A percentile compares a stretch with the other conserved stretches of the same genome.
These are phyloP conservation scores for Dryadula phaetusa DNA, from an alignment of 2,888 invertebrate genomes.

Conservation along the genomic window DNA sequence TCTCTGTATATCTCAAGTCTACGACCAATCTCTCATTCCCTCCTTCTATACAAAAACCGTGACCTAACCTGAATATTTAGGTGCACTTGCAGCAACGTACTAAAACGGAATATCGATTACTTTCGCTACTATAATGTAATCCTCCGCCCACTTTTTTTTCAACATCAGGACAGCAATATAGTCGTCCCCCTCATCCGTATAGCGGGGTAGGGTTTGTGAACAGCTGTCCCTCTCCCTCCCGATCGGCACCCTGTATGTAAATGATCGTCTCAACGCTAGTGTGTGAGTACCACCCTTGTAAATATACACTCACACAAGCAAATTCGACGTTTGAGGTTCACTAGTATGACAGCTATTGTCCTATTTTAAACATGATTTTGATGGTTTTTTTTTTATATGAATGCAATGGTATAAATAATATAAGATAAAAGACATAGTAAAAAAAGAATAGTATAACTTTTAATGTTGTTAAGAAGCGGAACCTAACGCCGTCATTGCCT, in stretches of 20 bases:
- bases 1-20: not conserved
- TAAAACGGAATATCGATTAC: constrained; percentile 85
- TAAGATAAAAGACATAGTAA: too few relatives aligned
- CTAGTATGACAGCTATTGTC: constrained; percentile 81
- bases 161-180: constrained; percentile 77
- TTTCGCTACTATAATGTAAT: constrained; percentile 86
- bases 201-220: constrained; percentile 60
- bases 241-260: constrained; percentile 77
- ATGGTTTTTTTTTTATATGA: constrained; percentile 49
- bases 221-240: constrained; percentile 60
- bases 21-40: not conserved
- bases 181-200: constrained; percentile 74
- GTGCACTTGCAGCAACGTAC: constrained; percentile 82
- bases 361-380: constrained; percentile 78
- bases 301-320: constrained; percentile 59
- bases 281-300: constrained; percentile 69
- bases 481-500: too few relatives aligned
- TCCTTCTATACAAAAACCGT: constrained; percentile 53
- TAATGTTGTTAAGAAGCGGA: too few relatives aligned
- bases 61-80: constrained; percentile 78
- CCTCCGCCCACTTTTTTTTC: constrained; percentile 85
- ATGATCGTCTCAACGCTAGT: constrained; percentile 76
- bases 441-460: too few relatives aligned
- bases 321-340: constrained; percentile 74
- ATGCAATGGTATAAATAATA: constrained; percentile 17